Evolutionary conservation across 2,797 vertebrate genomes (phyloP), one percentile per base, ranked within the genome.

Genomic region (Erpetoichthys calabaricus): DNA sequence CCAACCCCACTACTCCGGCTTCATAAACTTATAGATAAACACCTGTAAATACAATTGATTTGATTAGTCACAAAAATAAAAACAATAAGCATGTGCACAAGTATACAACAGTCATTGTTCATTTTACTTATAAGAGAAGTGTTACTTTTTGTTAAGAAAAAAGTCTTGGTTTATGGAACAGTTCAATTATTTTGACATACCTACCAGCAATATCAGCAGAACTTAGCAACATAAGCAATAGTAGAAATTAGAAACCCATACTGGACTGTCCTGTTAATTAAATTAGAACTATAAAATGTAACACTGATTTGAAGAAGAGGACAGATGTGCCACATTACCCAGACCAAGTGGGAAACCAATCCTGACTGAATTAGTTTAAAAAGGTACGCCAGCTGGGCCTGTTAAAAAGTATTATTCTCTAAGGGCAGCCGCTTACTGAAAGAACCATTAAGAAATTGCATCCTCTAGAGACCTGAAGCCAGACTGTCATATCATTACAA

Each of bases 381-480:
- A 49, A 49, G 7, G 47, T 49, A n/a, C 47, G n/a, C n/a, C 47
- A 49, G 47, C 47, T 49, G 44, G 44, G 51, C 9, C 43, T 45
- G 44, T 5, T 59, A 58, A 65, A 73, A 73, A 59, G 63, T 9
- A 9, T 53, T 25, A 25, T 59, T 73, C 80, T 72, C 75, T 0
- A 4, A 64, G 68, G 80, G 61, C 66, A 7, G 9, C 46, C 51
- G 47, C 60, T 65, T 68, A 65, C 68, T 69, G 70, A 75, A 75
- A 70, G 69, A 56, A 64, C 64, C 71, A 79, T 84, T 82, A 82
- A 68, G 75, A 75, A 74, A 81, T 73, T 80, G 73, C 62, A 63
- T 61, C 63, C 60, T 79, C 55, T 81, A 75, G 80, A 79, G 80
- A 73, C 65, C 56, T 71, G 58, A 62, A 74, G 79, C 80, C 72